These are phyloP conservation scores for Alouatta palliata DNA, from an alignment of 2,113 vertebrate genomes.

Conservation along the genomic window DNA sequence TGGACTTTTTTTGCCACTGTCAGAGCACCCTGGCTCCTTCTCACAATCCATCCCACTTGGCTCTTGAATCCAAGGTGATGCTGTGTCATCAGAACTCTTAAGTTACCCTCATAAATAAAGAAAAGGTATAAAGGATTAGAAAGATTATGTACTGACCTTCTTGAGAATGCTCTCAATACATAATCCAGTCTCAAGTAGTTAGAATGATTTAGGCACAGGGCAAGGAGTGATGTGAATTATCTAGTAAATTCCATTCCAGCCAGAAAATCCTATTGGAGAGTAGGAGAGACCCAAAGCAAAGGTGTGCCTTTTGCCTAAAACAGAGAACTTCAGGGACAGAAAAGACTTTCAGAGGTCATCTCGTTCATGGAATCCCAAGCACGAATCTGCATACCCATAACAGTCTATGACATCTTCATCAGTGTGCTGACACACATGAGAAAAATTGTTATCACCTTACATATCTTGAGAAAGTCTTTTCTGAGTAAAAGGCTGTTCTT, in stretches of 20 bases:
- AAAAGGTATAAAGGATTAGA: constrained; percentile 16
- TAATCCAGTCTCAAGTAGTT: constrained; percentile 36
- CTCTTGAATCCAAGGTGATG: constrained; percentile 30
- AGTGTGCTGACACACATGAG: not conserved
- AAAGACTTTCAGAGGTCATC: constrained; percentile 7
- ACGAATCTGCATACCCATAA: not conserved
- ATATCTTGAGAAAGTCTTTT: constrained; percentile 42
- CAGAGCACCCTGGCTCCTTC: constrained; percentile 26
- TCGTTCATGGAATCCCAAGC: not conserved
- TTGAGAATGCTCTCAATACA: constrained; percentile 26
- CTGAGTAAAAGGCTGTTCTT: constrained; percentile 15
- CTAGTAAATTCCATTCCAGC: constrained; percentile 2
- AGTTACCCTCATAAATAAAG: constrained; percentile 29
- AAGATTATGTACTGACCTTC: constrained; percentile 1
- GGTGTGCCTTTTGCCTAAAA: constrained; percentile 5
- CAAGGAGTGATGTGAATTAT: not conserved
- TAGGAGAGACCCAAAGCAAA: not conserved
- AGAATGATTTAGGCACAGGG: constrained; percentile 18
- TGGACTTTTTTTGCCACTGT: constrained; percentile 9
- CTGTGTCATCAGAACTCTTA: constrained; percentile 31
- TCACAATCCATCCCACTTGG: constrained; percentile 33
- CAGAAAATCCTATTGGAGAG: constrained; percentile 32
- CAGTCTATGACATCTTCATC: constrained; percentile 48
- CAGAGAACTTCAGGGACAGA: constrained; percentile 21
- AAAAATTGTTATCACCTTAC: constrained; percentile 35